phyloP scores from a whole-genome alignment of 1,140 invertebrate species.

The Eriosoma lanigerum region DNA sequence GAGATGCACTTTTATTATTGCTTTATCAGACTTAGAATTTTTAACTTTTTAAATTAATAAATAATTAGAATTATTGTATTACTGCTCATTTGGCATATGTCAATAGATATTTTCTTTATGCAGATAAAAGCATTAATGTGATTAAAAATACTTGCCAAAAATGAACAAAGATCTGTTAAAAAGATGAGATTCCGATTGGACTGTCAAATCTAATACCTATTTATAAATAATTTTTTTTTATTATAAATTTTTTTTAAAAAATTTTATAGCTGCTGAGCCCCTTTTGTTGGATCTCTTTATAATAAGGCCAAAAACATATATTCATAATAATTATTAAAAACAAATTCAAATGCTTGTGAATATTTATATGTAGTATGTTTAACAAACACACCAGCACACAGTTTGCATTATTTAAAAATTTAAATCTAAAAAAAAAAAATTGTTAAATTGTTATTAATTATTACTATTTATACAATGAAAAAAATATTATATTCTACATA shows the following conservation, averaged over 20 bases:
- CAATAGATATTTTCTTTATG: constrained; percentile 12
- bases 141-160: constrained; percentile 36
- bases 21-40: constrained; percentile 20
- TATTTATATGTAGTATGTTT: constrained; percentile 32
- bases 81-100: constrained; percentile 34
- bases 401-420: constrained; percentile 13
- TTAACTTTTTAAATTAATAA: no score
- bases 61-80: constrained; percentile 35
- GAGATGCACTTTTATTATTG: constrained; percentile 26
- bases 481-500: constrained; percentile 22
- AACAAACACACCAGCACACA: constrained; percentile 23
- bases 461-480: constrained; percentile 18
- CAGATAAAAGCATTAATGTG: constrained; percentile 39
- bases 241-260: no score
- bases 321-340: constrained; percentile 29
- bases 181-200: constrained; percentile 23
- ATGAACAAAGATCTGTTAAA: constrained; percentile 46
- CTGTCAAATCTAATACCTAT: constrained; percentile 20
- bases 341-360: constrained; percentile 29
- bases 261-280: constrained; percentile 44
- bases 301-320: constrained; percentile 20
- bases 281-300: constrained; percentile 45
- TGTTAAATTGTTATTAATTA: constrained; percentile 11
- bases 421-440: background rate
- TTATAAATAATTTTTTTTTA: background rate